phyloP scores from a whole-genome alignment of 2,888 invertebrate genomes.

The Platycheirus rosarum region DNA sequence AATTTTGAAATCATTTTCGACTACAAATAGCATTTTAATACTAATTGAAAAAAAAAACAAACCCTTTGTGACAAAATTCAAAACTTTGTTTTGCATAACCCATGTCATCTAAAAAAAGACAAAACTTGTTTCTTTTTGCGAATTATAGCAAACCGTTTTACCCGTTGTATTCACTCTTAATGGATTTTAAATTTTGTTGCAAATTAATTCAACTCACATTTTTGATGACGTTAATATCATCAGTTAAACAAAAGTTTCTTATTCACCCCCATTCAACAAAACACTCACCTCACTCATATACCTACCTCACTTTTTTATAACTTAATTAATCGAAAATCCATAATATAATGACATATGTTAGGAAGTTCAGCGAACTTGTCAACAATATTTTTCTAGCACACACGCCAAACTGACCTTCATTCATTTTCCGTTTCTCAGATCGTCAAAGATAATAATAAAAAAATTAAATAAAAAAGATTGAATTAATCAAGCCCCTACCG shows the following conservation, averaged over 20 bases:
- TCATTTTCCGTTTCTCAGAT: slow-evolving; percentile 21
- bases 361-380: slow-evolving; percentile 47
- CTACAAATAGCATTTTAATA: too few species aligned
- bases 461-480: not conserved
- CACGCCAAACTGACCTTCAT: slow-evolving; percentile 39
- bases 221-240: not conserved
- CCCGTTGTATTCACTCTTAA: slow-evolving; percentile 1
- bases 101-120: too few species aligned
- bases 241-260: not conserved
- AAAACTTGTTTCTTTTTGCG: too few species aligned
- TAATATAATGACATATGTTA: slow-evolving; percentile 13
- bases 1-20: too few species aligned
- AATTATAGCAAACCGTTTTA: too few species aligned
- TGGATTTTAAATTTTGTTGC: not conserved
- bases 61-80: too few species aligned
- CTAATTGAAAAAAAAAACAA: too few species aligned
- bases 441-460: slow-evolving; percentile 12
- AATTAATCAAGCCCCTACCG: slow-evolving; percentile 12
- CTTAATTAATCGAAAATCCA: not conserved
- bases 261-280: too few species aligned
- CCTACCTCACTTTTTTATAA: not conserved
- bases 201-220: not conserved
- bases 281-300: too few species aligned
- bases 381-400: slow-evolving; percentile 16
- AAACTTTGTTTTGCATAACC: too few species aligned